A percentile compares a stretch with the other conserved stretches of the same genome.
Evolutionary conservation across 2,113 vertebrate species (phyloP).

Genomic region (Platanista minor): DNA sequence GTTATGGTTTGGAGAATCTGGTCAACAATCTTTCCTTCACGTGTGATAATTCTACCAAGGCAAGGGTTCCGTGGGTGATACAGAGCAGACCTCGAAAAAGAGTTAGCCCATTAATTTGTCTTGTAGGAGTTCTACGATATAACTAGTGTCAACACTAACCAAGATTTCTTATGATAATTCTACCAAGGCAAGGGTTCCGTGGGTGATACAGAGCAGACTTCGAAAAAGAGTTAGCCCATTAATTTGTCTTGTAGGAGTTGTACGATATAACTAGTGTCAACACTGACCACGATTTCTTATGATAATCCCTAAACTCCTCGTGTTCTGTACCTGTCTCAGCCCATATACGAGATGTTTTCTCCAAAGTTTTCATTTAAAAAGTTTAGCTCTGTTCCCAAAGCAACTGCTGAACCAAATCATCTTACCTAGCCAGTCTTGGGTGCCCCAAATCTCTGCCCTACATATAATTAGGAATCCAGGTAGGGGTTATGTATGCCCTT

Average conservation of each 20-base stretch:
- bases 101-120: too few relatives aligned
- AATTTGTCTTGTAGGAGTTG: too few relatives aligned
- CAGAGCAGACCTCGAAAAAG: accelerated
- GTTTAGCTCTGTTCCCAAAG: accelerated
- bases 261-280: not conserved
- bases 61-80: accelerated
- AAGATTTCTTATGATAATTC: accelerated
- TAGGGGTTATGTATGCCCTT: accelerated
- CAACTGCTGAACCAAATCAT: not conserved
- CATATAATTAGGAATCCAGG: accelerated
- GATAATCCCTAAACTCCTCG: accelerated
- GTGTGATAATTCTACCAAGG: too few relatives aligned
- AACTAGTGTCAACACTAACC: not conserved
- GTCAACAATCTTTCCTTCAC: not conserved
- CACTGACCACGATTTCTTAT: not conserved
- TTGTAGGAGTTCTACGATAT: not conserved
- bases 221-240: not conserved
- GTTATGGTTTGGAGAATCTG: not conserved
- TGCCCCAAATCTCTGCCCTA: accelerated
- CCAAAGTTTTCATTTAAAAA: not conserved
- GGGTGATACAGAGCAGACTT: accelerated
- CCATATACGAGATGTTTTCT: too few relatives aligned
- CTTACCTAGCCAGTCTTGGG: too few relatives aligned
- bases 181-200: accelerated
- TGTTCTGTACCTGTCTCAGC: not conserved